phyloP scores from a whole-genome alignment of 2,888 invertebrate species.

The Diloba caeruleocephala region DNA sequence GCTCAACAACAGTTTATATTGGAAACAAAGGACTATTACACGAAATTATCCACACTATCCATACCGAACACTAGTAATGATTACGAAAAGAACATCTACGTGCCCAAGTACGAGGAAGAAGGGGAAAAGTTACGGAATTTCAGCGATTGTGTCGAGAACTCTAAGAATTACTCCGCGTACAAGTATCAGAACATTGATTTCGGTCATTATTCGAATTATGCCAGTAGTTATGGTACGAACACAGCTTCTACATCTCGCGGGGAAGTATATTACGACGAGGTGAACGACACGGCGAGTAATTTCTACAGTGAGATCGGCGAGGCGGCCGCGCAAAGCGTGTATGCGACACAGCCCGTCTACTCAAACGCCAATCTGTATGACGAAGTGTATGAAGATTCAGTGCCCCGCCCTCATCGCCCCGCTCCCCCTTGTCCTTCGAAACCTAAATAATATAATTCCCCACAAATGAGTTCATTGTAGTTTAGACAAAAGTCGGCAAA shows the following conservation, averaged over 20 bases:
- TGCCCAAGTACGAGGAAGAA: slow-evolving; percentile 78
- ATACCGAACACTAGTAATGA: slow-evolving; percentile 65
- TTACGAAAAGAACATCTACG: slow-evolving; percentile 84
- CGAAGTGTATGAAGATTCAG: slow-evolving; percentile 76
- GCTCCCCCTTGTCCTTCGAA: slow-evolving; percentile 88
- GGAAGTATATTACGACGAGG: slow-evolving; percentile 74
- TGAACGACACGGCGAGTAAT: slow-evolving; percentile 77
- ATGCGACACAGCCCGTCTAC: slow-evolving; percentile 61
- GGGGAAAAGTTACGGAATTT: slow-evolving; percentile 78
- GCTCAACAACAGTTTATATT: slow-evolving; percentile 77
- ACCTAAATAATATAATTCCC: slow-evolving; percentile 63
- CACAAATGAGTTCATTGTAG: slow-evolving; percentile 41
- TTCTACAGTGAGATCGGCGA: slow-evolving; percentile 81
- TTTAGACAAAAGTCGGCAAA: slow-evolving; percentile 25
- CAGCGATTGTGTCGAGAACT: slow-evolving; percentile 78
- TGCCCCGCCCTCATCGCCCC: slow-evolving; percentile 89
- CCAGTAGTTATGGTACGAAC: slow-evolving; percentile 57
- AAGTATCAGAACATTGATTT: slow-evolving; percentile 81
- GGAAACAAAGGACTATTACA: slow-evolving; percentile 83
- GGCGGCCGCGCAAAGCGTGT: slow-evolving; percentile 42
- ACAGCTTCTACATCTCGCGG: slow-evolving; percentile 62
- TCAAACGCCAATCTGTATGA: slow-evolving; percentile 76
- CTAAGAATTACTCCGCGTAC: slow-evolving; percentile 81
- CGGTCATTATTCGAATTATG: slow-evolving; percentile 62
- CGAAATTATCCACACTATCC: slow-evolving; percentile 76